Evolutionary conservation across 2,888 invertebrate genomes (phyloP).

Genomic region (Cryptus armator): DNA sequence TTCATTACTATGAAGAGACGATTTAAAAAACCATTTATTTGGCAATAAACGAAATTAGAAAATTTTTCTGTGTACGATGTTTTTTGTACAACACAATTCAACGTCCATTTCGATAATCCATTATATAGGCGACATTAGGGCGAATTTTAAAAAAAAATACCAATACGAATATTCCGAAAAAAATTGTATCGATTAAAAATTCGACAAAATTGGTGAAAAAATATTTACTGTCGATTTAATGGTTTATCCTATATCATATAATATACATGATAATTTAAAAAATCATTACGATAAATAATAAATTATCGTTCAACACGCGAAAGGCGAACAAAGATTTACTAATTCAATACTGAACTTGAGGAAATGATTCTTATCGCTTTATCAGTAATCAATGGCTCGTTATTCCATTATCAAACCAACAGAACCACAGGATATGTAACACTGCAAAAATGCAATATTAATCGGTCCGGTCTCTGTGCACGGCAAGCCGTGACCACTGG

Average conservation of each 20-base stretch:
- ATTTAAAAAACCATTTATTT: background rate
- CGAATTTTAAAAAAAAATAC: too few relatives aligned
- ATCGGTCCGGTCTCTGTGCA: background rate
- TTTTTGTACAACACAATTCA: too few relatives aligned
- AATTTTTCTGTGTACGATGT: background rate
- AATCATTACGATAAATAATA: background rate
- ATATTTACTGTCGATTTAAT: background rate
- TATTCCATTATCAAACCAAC: background rate
- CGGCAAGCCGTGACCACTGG: constrained; percentile 52
- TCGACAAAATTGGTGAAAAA: background rate
- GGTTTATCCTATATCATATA: background rate
- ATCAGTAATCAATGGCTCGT: background rate
- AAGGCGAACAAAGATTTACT: background rate
- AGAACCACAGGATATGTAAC: background rate
- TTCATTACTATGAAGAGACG: background rate
- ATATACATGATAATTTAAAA: background rate
- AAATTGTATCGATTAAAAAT: too few relatives aligned
- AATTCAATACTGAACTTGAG: background rate
- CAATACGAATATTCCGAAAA: too few relatives aligned
- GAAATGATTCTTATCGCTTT: background rate
- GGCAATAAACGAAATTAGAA: background rate
- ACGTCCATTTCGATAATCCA: too few relatives aligned
- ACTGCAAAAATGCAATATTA: background rate
- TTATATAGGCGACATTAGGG: too few relatives aligned
- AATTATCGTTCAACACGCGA: background rate